These are phyloP conservation scores for Drosophila arizonae DNA, from an alignment of 1,140 invertebrate species.

Conservation along the genomic window DNA sequence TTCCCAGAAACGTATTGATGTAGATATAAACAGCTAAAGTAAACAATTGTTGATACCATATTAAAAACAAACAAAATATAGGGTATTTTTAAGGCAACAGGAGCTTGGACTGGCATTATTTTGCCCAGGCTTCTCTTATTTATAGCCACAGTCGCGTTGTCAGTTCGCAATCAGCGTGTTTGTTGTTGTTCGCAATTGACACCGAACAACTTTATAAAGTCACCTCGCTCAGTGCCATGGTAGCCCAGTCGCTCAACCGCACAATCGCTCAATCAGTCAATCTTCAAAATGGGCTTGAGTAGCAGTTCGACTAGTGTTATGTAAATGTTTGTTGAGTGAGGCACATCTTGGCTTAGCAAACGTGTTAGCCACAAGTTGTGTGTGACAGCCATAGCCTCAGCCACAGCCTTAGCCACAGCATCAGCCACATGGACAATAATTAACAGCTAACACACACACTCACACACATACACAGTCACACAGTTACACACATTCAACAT, in stretches of 20 bases:
- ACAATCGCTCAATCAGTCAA: slow-evolving; percentile 23
- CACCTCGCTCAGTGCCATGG: slow-evolving; percentile 36
- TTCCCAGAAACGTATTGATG: not conserved
- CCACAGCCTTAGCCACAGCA: slow-evolving; percentile 2
- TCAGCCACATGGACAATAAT: slow-evolving; percentile 37
- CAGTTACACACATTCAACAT: not conserved
- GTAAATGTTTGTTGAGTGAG: slow-evolving; percentile 39
- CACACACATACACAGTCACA: not conserved
- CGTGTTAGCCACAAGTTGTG: slow-evolving; percentile 9
- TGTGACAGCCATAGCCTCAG: slow-evolving; percentile 7
- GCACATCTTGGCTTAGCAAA: slow-evolving; percentile 15
- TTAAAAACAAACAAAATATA: not conserved
- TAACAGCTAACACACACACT: slow-evolving; percentile 28
- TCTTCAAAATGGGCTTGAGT: not conserved
- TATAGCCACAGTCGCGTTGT: slow-evolving; percentile 22
- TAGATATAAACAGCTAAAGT: not conserved
- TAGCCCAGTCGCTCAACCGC: slow-evolving; percentile 30
- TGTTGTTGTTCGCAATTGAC: slow-evolving; percentile 40
- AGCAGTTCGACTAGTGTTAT: slow-evolving; percentile 23
- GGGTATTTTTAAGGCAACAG: slow-evolving; percentile 16
- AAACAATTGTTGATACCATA: not conserved
- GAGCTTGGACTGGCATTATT: not conserved
- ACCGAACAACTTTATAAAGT: slow-evolving; percentile 54
- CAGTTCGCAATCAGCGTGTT: slow-evolving; percentile 23
- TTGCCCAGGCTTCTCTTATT: slow-evolving; percentile 5